Evolutionary conservation across 1,140 invertebrate species (phyloP), one percentile per base, ranked within the genome.

Genomic region (Tetragonula clypearis): DNA sequence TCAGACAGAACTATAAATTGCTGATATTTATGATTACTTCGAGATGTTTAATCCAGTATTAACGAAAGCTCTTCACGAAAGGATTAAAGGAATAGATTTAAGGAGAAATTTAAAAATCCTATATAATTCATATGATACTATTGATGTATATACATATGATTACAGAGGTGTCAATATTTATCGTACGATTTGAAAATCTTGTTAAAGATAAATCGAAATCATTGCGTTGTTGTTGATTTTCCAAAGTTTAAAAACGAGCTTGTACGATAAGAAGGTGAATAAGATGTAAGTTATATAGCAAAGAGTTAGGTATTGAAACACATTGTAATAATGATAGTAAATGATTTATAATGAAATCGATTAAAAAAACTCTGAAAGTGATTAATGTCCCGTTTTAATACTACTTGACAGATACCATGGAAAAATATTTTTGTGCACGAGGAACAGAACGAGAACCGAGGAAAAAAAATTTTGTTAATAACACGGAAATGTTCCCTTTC

Each of bases 381-480:
- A n/a, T 62, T 62, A 62, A 77, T 17, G 21, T 23, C n/a, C 79
- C 26, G 53, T 65, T 49, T 79, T 35, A 79, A 56, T 55, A 56
- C 19, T 68, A 69, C 26, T 30, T 21, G 26, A 55, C 19, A 55
- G 66, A 68, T 21, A 19, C 12, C 2, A 77, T 5, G 53, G 17
- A n/a, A 35, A n/a, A 56, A 62, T 6, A 65, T 55, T n/a, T 11
- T 41, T 72, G 9, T 56, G 55, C 35, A 65, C 49, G 9, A 71
- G 49, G 12, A 73, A 26, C 19, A 71, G 60, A 79, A 84, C 30
- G 21, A 71, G 5, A 55, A 79, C 26, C 35, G 19, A 73, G 65
- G 23, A 65, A 49, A 60, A 55, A 11, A 55, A 79, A 1, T 58
- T 53, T 41, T 65, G 60, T 85, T 79, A 79, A 81, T 58, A 26